Conservation (phyloP, 2,888 invertebrate species). For the Amaurobius ferox region DNA sequence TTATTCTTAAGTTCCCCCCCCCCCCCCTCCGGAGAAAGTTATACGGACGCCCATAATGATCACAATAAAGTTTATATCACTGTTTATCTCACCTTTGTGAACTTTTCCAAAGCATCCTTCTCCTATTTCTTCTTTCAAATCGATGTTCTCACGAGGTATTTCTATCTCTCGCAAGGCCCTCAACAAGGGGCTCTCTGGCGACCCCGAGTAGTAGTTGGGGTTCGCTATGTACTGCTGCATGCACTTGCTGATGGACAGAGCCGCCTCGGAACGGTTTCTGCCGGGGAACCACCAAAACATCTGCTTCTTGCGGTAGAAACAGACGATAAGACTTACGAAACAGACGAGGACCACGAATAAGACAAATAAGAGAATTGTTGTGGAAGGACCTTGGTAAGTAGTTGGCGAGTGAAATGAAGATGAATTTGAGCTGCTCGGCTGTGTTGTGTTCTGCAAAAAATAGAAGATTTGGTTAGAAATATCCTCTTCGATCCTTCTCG, state of each 20-base stretch:
- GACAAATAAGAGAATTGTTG: constrained; percentile 11
- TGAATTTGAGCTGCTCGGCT: constrained; percentile 5
- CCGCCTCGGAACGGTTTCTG: constrained; percentile 23
- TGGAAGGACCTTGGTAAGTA: background rate
- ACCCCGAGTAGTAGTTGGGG: constrained; percentile 74
- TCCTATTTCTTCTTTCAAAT: constrained; percentile 75
- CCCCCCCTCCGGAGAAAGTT: too few species aligned
- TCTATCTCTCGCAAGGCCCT: constrained; percentile 73
- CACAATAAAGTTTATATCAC: too few species aligned
- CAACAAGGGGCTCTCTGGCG: constrained; percentile 71
- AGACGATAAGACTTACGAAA: background rate
- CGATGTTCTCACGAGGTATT: constrained; percentile 81
- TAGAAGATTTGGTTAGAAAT: background rate
- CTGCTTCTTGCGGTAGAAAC: constrained; percentile 1
- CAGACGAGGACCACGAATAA: background rate
- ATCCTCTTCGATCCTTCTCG: too few species aligned
- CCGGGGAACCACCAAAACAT: background rate
- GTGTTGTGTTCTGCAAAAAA: constrained; percentile 21
- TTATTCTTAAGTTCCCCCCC: too few species aligned
- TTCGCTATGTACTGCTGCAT: constrained; percentile 74
- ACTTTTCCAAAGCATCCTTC: constrained; percentile 74
- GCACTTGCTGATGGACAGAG: constrained; percentile 68
- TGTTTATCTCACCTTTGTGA: constrained; percentile 70
- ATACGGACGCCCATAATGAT: too few species aligned
- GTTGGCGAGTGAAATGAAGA: background rate